phyloP scores from a whole-genome alignment of 2,797 vertebrate genomes.

The Enteromius treurensis region DNA sequence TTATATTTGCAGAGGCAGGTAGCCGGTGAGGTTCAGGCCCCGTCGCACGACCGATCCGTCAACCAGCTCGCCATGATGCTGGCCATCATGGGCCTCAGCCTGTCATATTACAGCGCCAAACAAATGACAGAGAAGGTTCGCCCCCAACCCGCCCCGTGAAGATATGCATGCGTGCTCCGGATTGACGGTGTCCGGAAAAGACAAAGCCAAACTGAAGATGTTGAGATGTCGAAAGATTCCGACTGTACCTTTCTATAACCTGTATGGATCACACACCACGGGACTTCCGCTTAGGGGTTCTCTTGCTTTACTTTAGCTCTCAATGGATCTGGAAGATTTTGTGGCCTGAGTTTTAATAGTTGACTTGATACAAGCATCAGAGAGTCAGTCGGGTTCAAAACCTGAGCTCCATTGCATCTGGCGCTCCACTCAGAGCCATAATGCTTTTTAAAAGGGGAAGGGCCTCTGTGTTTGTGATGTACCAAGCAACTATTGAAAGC shows the following conservation, averaged over 20 bases:
- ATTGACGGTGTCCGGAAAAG: constrained; percentile 3
- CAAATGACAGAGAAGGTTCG: constrained; percentile 84
- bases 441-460: constrained; percentile 46
- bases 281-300: constrained; percentile 53
- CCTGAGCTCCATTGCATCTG: not conserved
- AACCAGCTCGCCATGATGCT: constrained; percentile 90
- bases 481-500: constrained; percentile 61
- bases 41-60: constrained; percentile 80
- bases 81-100: constrained; percentile 88
- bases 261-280: constrained; percentile 44
- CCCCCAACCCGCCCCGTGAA: constrained; percentile 68
- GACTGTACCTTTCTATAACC: constrained; percentile 57
- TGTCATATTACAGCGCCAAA: constrained; percentile 91
- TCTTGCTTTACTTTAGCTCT: constrained; percentile 52
- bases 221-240: constrained; percentile 36
- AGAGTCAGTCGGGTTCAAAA: constrained; percentile 44
- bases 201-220: constrained; percentile 35
- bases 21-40: constrained; percentile 82
- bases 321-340: constrained; percentile 32
- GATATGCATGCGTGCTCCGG: not conserved
- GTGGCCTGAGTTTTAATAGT: constrained; percentile 61
- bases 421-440: constrained; percentile 45
- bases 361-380: constrained; percentile 58
- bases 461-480: constrained; percentile 56
- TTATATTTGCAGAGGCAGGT: constrained; percentile 85